Evolutionary conservation across 2,888 invertebrate species (phyloP).

Genomic region (Brachypterus glaber): DNA sequence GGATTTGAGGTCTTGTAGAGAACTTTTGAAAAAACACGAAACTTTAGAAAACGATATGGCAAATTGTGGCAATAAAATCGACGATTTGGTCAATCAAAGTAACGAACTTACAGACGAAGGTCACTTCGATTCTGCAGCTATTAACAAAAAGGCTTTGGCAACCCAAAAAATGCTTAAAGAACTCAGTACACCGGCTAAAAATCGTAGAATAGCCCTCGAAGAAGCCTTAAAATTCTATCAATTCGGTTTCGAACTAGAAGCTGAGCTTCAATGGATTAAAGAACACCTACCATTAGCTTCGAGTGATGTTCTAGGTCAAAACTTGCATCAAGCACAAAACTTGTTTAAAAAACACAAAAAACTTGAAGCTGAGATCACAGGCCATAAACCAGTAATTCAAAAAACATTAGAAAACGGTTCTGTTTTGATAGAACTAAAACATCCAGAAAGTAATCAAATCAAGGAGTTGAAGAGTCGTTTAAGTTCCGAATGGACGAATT

Average conservation of each 20-base stretch:
- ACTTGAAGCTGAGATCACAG: constrained; percentile 78
- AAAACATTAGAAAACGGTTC: constrained; percentile 74
- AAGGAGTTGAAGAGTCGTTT: constrained; percentile 63
- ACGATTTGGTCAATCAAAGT: constrained; percentile 67
- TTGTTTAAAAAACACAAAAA: constrained; percentile 91
- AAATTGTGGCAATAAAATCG: constrained; percentile 73
- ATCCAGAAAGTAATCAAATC: constrained; percentile 75
- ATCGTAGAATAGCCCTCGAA: constrained; percentile 67
- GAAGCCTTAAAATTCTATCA: constrained; percentile 81
- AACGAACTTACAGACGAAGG: constrained; percentile 87
- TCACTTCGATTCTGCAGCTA: constrained; percentile 87
- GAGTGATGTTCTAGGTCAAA: constrained; percentile 67
- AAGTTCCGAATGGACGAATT: constrained; percentile 62
- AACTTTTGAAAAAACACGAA: constrained; percentile 83
- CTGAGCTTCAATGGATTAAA: constrained; percentile 90
- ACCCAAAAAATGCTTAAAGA: constrained; percentile 61
- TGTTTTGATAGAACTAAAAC: constrained; percentile 60
- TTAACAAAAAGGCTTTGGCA: constrained; percentile 65
- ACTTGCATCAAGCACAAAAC: constrained; percentile 86
- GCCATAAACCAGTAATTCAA: constrained; percentile 77
- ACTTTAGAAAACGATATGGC: constrained; percentile 76
- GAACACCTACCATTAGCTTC: constrained; percentile 78
- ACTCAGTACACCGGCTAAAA: constrained; percentile 61
- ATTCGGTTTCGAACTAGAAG: constrained; percentile 85
- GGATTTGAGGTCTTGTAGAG: constrained; percentile 86